Evolutionary conservation across 2,888 invertebrate genomes (phyloP).

Genomic region (Plagodis pulveraria): DNA sequence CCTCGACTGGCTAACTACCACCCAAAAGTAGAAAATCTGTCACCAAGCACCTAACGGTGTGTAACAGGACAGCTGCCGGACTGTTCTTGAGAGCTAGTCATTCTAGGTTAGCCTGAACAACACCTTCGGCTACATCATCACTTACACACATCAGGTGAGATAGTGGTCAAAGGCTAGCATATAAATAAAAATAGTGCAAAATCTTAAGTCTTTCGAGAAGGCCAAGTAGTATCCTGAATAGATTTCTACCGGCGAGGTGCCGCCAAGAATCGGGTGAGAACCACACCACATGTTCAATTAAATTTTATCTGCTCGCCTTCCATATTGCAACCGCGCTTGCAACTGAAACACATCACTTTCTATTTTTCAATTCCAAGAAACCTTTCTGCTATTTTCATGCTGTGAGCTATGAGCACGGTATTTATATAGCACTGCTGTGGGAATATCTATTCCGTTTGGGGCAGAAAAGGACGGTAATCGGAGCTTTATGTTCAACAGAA

Average conservation of each 20-base stretch:
- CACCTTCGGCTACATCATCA: no score
- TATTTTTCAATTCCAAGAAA: slow-evolving; percentile 7
- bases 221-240: slow-evolving; percentile 21
- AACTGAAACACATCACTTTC: slow-evolving; percentile 6
- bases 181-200: no score
- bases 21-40: no score
- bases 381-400: not conserved
- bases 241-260: slow-evolving; percentile 29
- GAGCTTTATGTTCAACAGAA: slow-evolving; percentile 1
- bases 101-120: no score
- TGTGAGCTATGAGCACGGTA: not conserved
- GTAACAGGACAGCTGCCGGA: no score
- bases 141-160: no score
- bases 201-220: not conserved
- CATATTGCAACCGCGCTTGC: slow-evolving; percentile 20
- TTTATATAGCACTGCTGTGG: slow-evolving; percentile 4
- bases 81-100: no score
- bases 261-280: slow-evolving; percentile 43
- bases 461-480: slow-evolving; percentile 4
- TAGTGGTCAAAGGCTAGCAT: no score
- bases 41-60: no score
- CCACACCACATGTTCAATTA: slow-evolving; percentile 66
- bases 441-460: not conserved
- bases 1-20: no score
- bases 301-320: slow-evolving; percentile 48